Conservation (phyloP, 2,113 vertebrate genomes). For the Euleptes europaea region DNA sequence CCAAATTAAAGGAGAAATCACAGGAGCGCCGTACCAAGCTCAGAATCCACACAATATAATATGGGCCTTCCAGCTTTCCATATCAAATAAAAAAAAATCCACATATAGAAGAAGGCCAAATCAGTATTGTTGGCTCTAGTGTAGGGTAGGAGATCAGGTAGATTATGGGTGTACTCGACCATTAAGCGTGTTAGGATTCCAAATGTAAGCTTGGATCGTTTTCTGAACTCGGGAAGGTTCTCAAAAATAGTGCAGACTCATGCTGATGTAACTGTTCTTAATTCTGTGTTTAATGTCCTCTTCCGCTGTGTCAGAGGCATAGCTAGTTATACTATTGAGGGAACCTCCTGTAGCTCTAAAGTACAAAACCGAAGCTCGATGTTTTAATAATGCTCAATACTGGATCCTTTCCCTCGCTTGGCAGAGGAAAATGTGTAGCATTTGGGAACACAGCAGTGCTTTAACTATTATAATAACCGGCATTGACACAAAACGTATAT, state of each 20-base stretch:
- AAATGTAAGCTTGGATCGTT: slow-evolving; percentile 42
- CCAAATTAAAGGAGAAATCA: no score
- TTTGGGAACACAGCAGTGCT: slow-evolving; percentile 61
- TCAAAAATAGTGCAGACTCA: slow-evolving; percentile 35
- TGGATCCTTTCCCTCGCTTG: slow-evolving; percentile 36
- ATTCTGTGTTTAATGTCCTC: slow-evolving; percentile 4
- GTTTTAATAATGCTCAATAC: slow-evolving; percentile 34
- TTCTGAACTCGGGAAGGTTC: slow-evolving; percentile 32
- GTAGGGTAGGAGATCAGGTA: slow-evolving; percentile 26
- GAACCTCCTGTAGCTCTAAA: slow-evolving; percentile 19
- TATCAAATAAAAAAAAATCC: no score
- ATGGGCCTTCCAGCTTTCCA: no score
- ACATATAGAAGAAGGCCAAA: no score
- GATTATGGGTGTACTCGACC: slow-evolving; percentile 27
- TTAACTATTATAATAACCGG: slow-evolving; percentile 61
- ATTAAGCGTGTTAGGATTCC: slow-evolving; percentile 44
- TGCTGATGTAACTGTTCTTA: background rate
- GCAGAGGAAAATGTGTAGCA: slow-evolving; percentile 41
- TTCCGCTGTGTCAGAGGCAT: slow-evolving; percentile 3
- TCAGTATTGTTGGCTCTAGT: background rate
- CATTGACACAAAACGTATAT: slow-evolving; percentile 40
- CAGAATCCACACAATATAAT: no score
- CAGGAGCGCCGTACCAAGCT: no score
- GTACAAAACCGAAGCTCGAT: slow-evolving; percentile 33
- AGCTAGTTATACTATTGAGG: slow-evolving; percentile 13